phyloP scores from a whole-genome alignment of 2,888 invertebrate species.

The Melanargia galathea region DNA sequence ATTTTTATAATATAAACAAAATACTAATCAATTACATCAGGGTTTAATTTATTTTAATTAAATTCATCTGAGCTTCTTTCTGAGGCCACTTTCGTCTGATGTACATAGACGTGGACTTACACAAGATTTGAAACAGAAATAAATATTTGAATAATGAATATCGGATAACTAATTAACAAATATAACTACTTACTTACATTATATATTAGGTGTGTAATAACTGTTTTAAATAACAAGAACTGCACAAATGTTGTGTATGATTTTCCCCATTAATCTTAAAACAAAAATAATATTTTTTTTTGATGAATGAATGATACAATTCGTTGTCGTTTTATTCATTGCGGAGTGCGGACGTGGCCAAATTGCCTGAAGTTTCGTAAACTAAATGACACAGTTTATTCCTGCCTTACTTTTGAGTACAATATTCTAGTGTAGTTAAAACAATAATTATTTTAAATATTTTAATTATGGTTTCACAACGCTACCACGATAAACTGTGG shows the following conservation, averaged over 20 bases:
- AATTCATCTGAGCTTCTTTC: neutral
- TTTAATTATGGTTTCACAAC: constrained; percentile 4
- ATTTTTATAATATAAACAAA: constrained; percentile 54
- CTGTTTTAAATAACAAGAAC: no score
- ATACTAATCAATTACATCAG: neutral
- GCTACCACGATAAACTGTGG: neutral
- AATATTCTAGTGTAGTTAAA: constrained; percentile 10
- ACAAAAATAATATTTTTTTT: no score
- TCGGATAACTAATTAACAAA: neutral
- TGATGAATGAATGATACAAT: no score
- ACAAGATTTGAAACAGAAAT: no score
- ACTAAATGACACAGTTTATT: constrained; percentile 44
- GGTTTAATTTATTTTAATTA: constrained; percentile 4
- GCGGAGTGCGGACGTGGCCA: neutral
- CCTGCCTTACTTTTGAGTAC: constrained; percentile 3
- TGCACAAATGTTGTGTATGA: no score
- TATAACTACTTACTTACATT: no score
- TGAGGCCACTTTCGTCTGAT: constrained; percentile 1
- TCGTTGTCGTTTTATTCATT: neutral
- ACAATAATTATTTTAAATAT: constrained; percentile 14
- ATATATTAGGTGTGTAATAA: no score
- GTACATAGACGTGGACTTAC: no score
- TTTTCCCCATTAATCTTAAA: no score
- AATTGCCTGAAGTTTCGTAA: constrained; percentile 45
- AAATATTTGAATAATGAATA: constrained; percentile 11